A percentile compares a stretch with the other conserved stretches of the same genome.
phyloP scores from a whole-genome alignment of 2,888 invertebrate genomes.

The Trissonchulus latispiculum region DNA sequence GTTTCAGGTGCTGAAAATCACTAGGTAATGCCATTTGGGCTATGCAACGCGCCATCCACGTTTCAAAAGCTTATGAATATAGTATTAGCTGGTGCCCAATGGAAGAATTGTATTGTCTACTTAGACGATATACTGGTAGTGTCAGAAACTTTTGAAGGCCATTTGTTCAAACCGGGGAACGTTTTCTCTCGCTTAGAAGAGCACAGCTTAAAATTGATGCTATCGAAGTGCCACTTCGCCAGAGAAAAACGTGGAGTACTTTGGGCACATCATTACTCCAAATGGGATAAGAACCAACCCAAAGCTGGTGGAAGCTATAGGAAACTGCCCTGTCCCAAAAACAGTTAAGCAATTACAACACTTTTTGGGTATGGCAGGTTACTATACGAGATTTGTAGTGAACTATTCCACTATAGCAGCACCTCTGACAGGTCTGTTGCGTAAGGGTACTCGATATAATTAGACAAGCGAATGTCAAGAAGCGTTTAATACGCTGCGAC shows the following conservation, averaged over 20 bases:
- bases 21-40: not conserved
- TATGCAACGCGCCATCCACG: not conserved
- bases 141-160: constrained; percentile 27
- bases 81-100: constrained; percentile 23
- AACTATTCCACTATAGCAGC: constrained; percentile 4
- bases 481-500: not conserved
- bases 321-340: constrained; percentile 15
- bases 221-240: constrained; percentile 30
- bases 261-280: constrained; percentile 23
- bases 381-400: constrained; percentile 14
- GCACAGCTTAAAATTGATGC: constrained; percentile 29
- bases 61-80: constrained; percentile 2
- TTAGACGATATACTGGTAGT: constrained; percentile 32
- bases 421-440: not conserved
- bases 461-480: not conserved
- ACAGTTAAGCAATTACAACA: constrained; percentile 6
- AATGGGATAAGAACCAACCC: constrained; percentile 19
- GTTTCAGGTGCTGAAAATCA: too few species aligned
- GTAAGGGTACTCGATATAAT: not conserved
- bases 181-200: constrained; percentile 27
- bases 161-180: constrained; percentile 22
- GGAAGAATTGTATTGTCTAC: constrained; percentile 29
- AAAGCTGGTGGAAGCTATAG: constrained; percentile 1
- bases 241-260: constrained; percentile 20
- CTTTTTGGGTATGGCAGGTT: constrained; percentile 14